These are phyloP conservation scores for Gopherus flavomarginatus DNA, from an alignment of 2,113 vertebrate genomes.

Conservation along the genomic window DNA sequence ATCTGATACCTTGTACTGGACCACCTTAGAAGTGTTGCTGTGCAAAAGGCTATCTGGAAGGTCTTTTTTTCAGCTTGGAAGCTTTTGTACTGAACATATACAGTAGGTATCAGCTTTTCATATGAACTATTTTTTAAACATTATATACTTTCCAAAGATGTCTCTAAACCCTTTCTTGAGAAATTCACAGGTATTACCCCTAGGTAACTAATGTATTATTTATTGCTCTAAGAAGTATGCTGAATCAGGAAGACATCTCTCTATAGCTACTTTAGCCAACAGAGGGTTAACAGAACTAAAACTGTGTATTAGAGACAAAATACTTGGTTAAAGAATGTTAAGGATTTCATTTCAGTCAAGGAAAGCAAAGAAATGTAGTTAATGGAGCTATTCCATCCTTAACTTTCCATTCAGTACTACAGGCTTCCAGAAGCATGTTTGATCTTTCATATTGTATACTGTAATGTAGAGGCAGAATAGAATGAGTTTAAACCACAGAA, in stretches of 20 bases:
- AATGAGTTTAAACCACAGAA: conserved; percentile 3
- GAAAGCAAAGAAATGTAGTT: neutral
- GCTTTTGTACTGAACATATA: neutral
- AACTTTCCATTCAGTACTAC: neutral
- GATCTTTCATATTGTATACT: neutral
- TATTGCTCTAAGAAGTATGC: neutral
- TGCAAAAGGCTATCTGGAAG: neutral
- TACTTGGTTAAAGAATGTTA: neutral
- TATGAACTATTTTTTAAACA: conserved; percentile 29
- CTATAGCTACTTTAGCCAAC: neutral
- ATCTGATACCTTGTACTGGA: neutral
- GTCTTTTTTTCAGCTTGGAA: neutral
- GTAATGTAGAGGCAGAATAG: neutral
- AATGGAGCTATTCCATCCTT: neutral
- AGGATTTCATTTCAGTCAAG: neutral
- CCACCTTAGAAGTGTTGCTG: neutral
- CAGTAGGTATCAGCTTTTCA: neutral
- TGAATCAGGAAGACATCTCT: conserved; percentile 31
- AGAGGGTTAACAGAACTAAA: neutral
- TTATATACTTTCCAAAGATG: conserved; percentile 40
- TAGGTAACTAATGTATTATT: neutral
- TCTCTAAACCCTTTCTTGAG: conserved; percentile 16
- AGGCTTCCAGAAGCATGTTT: neutral
- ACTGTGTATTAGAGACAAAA: conserved; percentile 13
- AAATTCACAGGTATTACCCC: neutral